Evolutionary conservation across 92 coral and sea anemone genomes (phyloP).

Genomic region (Hydrozoanthus gracilis): DNA sequence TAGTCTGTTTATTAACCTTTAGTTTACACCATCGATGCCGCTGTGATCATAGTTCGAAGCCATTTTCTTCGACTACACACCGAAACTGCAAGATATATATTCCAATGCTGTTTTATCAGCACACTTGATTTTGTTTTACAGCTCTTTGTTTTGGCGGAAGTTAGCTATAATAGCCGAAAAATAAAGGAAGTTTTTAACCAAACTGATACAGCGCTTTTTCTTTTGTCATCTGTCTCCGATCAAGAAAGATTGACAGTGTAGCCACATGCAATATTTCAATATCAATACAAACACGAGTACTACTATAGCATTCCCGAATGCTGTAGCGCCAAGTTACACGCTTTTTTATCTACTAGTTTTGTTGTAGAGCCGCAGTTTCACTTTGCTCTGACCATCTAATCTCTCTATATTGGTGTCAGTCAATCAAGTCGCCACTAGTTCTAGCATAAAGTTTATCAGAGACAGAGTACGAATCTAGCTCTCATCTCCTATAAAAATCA

Average conservation of each 20-base stretch:
- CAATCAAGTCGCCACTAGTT: no score
- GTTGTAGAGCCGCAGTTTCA: background rate
- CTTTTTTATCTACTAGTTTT: background rate
- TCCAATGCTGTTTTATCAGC: background rate
- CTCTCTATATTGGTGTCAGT: no score
- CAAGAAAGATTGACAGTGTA: background rate
- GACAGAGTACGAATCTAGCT: no score
- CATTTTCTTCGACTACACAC: background rate
- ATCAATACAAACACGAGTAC: conserved; percentile 9
- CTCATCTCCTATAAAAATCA: no score
- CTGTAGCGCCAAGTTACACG: conserved; percentile 6
- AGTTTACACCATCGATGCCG: background rate
- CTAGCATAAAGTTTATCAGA: no score
- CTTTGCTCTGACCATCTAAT: background rate
- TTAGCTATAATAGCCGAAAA: background rate
- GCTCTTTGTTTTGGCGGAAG: conserved; percentile 16
- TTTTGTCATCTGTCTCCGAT: conserved; percentile 5
- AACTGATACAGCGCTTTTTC: conserved; percentile 4
- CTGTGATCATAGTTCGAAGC: background rate
- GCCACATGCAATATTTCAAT: conserved; percentile 11
- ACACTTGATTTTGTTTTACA: background rate
- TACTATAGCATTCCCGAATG: conserved; percentile 9
- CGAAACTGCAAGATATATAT: background rate
- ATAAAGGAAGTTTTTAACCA: background rate
- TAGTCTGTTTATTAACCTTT: background rate